Evolutionary conservation across 2,113 vertebrate species (phyloP).

Genomic region (Arvicanthis niloticus): DNA sequence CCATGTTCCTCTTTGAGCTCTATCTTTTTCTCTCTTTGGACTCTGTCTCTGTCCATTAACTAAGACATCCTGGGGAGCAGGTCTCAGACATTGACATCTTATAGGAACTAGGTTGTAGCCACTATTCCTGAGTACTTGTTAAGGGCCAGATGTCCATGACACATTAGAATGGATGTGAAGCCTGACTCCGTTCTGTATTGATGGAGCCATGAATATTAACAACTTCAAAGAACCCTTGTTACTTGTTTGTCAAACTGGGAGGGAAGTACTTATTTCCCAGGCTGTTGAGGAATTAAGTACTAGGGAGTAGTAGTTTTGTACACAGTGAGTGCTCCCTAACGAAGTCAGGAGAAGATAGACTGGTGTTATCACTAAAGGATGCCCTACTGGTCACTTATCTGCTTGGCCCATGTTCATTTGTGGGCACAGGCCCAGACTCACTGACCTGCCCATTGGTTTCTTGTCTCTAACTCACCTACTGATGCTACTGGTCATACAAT

Average conservation of each 20-base stretch:
- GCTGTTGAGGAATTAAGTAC: background rate
- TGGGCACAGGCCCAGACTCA: too few species aligned
- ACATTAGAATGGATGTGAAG: background rate
- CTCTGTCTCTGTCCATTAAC: background rate
- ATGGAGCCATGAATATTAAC: background rate
- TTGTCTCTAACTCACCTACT: too few species aligned
- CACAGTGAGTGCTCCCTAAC: background rate
- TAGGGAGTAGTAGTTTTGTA: background rate
- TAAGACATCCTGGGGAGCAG: background rate
- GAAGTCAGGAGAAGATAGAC: too few species aligned
- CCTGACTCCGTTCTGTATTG: background rate
- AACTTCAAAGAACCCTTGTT: background rate
- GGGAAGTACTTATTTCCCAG: background rate
- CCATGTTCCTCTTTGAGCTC: background rate
- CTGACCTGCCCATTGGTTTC: too few species aligned
- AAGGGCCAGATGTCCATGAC: background rate
- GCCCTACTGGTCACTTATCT: background rate
- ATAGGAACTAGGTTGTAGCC: background rate
- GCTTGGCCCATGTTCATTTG: background rate
- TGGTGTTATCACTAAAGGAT: background rate
- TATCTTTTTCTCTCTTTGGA: background rate
- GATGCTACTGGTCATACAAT: too few species aligned
- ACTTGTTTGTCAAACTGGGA: background rate
- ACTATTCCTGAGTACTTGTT: background rate
- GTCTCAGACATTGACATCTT: background rate